Conservation (phyloP, 2,797 vertebrate genomes). For the Dallia pectoralis region DNA sequence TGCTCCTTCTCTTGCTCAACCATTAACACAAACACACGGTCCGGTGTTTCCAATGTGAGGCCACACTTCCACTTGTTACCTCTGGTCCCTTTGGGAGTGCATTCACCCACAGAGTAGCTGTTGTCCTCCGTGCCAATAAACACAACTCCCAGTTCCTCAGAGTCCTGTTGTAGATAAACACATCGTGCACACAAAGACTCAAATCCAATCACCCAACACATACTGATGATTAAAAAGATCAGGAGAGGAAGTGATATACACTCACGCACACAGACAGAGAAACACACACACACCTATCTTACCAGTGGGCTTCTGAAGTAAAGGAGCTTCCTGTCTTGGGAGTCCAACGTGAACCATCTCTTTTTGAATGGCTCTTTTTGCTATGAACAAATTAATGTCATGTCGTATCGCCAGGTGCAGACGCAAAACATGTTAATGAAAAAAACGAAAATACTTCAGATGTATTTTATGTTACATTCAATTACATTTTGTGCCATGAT, state of each 20-base stretch:
- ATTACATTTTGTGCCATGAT: background rate
- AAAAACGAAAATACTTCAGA: background rate
- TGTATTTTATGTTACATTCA: background rate
- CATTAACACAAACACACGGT: slow-evolving; percentile 83
- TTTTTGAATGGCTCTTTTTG: slow-evolving; percentile 87
- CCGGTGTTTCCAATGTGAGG: slow-evolving; percentile 77
- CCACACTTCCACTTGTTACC: slow-evolving; percentile 84
- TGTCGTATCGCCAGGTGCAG: too few relatives aligned
- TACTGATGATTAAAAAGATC: background rate
- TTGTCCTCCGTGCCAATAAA: slow-evolving; percentile 80
- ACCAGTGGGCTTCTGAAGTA: slow-evolving; percentile 92
- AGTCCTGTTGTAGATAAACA: slow-evolving; percentile 72
- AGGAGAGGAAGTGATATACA: background rate
- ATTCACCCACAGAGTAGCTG: slow-evolving; percentile 79
- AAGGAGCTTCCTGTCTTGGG: slow-evolving; percentile 83
- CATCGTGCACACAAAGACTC: background rate
- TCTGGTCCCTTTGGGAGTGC: slow-evolving; percentile 67
- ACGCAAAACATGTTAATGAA: background rate
- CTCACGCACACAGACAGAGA: background rate
- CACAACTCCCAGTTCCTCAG: slow-evolving; percentile 83
- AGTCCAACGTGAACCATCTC: slow-evolving; percentile 91
- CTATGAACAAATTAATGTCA: slow-evolving; percentile 60
- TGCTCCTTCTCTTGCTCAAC: slow-evolving; percentile 85
- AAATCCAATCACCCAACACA: background rate
- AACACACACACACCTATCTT: slow-evolving; percentile 50